phyloP scores from a whole-genome alignment of 1,140 invertebrate genomes.

The Epicauta chinensis region DNA sequence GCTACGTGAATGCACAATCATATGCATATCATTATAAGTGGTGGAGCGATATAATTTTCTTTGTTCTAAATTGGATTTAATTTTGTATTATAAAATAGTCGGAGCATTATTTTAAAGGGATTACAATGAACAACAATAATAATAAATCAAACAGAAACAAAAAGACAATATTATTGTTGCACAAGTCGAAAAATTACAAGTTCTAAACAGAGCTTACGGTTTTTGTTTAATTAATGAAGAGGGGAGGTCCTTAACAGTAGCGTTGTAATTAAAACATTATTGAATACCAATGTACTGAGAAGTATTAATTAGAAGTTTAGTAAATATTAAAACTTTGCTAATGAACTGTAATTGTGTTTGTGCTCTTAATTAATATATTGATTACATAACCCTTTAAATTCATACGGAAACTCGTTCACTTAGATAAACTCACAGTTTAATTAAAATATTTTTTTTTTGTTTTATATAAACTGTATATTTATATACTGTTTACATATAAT shows the following conservation, averaged over 20 bases:
- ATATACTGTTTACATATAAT: not conserved
- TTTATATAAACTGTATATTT: not conserved
- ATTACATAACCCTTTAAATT: slow-evolving; percentile 40
- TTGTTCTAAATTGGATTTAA: too few species aligned
- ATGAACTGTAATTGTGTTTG: slow-evolving; percentile 41
- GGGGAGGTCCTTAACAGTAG: slow-evolving; percentile 8
- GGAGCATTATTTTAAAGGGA: too few species aligned
- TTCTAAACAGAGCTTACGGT: slow-evolving; percentile 7
- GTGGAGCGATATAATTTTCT: too few species aligned
- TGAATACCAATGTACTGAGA: slow-evolving; percentile 33
- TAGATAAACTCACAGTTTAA: slow-evolving; percentile 9
- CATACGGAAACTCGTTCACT: slow-evolving; percentile 22
- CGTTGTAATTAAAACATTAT: slow-evolving; percentile 25
- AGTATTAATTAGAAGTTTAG: slow-evolving; percentile 41
- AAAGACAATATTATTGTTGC: too few species aligned
- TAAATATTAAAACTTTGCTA: slow-evolving; percentile 41
- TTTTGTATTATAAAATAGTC: too few species aligned
- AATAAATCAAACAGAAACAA: too few species aligned
- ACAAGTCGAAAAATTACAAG: slow-evolving; percentile 9
- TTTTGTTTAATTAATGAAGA: slow-evolving; percentile 12
- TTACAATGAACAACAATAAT: too few species aligned
- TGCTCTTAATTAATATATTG: slow-evolving; percentile 41
- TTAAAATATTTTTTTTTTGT: slow-evolving; percentile 5
- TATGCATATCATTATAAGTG: slow-evolving; percentile 1
- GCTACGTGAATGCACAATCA: slow-evolving; percentile 16